Evolutionary conservation across 2,113 vertebrate genomes (phyloP), one percentile per base, ranked within the genome.

Genomic region (Trinectes maculatus): DNA sequence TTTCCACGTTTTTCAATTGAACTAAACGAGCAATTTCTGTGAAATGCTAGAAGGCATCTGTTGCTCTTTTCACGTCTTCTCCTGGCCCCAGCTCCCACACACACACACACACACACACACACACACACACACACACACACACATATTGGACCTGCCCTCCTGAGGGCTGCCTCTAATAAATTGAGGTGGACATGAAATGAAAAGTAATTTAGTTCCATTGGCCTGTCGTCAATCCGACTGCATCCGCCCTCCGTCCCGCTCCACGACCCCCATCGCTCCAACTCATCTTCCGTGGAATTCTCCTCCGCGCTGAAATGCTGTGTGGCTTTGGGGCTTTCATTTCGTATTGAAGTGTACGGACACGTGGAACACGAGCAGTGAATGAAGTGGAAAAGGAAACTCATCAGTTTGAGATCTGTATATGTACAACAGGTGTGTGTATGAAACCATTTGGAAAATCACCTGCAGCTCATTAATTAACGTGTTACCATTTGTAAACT

Each of bases 131-230:
- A 67, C 60, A 12, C 29, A 44, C 49, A 16, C 51, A 69, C 60
- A 48, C 36, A 79, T 49, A 59, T 21, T 49, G 40, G 55, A 56
- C 33, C n/a, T 49, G 18, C 22, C 56, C 78, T 71, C 77, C 63
- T 49, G 59, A 57, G 80, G 63, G 34, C 73, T 62, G 59, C 76
- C 74, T 70, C 39, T 78, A 80, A 83, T 85, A 85, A 86, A 91
- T 83, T 80, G 82, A 86, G 72, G 79, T 77, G 79, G 80, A 80
- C 70, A 64, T 43, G 40, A 82, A 85, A 85, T 78, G 61, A 80
- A 84, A 86, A 83, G 79, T 80, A 70, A 91, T 88, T 86, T 68
- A 57, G 44, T 53, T 76, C 55, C 46, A 55, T 33, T 56, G 51
- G 59, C 62, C 22, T 44, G 39, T 57, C 39, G 26, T 86, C 49